Evolutionary conservation across 2,113 vertebrate genomes (phyloP).

Genomic region (Saccopteryx leptura): DNA sequence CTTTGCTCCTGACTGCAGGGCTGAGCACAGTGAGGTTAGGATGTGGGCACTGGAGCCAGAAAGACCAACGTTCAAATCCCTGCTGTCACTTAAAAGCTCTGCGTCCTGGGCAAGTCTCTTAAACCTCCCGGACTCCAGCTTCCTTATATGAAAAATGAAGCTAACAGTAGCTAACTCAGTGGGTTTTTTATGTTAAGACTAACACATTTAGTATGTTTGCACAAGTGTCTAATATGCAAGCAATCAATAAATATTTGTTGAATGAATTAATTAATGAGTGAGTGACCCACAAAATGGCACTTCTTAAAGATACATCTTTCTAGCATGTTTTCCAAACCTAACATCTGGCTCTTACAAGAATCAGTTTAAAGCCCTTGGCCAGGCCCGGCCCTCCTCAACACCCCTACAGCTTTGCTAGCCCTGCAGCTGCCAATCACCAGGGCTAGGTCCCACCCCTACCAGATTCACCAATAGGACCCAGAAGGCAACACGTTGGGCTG

Average conservation of each 20-base stretch:
- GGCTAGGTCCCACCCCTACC: background rate
- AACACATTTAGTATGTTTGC: background rate
- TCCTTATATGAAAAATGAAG: background rate
- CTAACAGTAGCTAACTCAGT: background rate
- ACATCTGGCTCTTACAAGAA: background rate
- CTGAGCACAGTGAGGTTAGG: background rate
- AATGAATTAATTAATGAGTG: slow-evolving; percentile 3
- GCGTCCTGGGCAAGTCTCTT: background rate
- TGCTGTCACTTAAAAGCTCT: background rate
- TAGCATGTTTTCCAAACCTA: background rate
- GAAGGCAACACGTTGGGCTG: accelerated
- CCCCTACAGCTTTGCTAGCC: accelerated
- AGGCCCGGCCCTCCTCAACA: accelerated
- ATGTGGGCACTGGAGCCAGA: background rate
- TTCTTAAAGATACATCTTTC: slow-evolving; percentile 42
- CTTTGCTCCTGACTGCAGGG: background rate
- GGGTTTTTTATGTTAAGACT: background rate
- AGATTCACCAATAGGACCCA: background rate
- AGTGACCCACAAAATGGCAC: background rate
- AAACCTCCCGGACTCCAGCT: background rate
- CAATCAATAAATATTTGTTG: background rate
- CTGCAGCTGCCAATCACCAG: background rate
- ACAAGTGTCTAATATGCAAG: background rate
- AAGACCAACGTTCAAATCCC: background rate
- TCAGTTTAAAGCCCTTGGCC: background rate